phyloP scores from a whole-genome alignment of 2,888 invertebrate genomes.

The Sclerodermus sp. region DNA sequence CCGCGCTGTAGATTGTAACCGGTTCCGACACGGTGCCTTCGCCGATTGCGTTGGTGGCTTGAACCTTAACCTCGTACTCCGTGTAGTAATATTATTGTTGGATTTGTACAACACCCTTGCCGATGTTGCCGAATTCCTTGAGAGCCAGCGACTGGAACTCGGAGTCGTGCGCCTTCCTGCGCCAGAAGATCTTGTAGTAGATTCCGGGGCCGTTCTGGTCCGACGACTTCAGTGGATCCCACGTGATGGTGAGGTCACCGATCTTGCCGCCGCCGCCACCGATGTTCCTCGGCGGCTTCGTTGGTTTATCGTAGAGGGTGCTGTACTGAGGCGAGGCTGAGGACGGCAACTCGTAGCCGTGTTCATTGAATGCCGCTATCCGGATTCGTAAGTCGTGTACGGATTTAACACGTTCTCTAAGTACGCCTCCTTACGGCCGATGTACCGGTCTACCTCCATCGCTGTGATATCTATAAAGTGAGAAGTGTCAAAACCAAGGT shows the following conservation, averaged over 20 bases:
- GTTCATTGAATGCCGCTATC: slow-evolving; percentile 83
- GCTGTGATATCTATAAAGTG: slow-evolving; percentile 57
- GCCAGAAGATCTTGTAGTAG: slow-evolving; percentile 89
- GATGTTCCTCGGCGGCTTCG: slow-evolving; percentile 75
- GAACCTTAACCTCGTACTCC: slow-evolving; percentile 82
- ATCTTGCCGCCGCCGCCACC: slow-evolving; percentile 95
- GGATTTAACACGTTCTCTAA: slow-evolving; percentile 76
- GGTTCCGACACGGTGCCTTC: slow-evolving; percentile 79
- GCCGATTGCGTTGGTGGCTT: slow-evolving; percentile 80
- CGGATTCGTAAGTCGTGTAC: slow-evolving; percentile 88
- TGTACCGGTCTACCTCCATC: slow-evolving; percentile 75
- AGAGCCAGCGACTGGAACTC: slow-evolving; percentile 77
- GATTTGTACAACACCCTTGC: slow-evolving; percentile 77
- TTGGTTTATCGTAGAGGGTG: slow-evolving; percentile 79
- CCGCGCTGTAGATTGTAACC: slow-evolving; percentile 79
- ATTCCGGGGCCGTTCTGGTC: slow-evolving; percentile 89
- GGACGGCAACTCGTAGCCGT: slow-evolving; percentile 81
- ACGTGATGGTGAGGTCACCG: slow-evolving; percentile 89
- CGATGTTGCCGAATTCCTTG: slow-evolving; percentile 74
- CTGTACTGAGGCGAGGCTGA: slow-evolving; percentile 84
- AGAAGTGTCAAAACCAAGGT: neutral
- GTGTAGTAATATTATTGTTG: slow-evolving; percentile 77
- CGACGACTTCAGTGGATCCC: slow-evolving; percentile 76
- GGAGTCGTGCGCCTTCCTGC: slow-evolving; percentile 69
- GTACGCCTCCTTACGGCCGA: slow-evolving; percentile 74